phyloP scores from a whole-genome alignment of 2,113 vertebrate species.

The Chamaetylas fuelleborni region DNA sequence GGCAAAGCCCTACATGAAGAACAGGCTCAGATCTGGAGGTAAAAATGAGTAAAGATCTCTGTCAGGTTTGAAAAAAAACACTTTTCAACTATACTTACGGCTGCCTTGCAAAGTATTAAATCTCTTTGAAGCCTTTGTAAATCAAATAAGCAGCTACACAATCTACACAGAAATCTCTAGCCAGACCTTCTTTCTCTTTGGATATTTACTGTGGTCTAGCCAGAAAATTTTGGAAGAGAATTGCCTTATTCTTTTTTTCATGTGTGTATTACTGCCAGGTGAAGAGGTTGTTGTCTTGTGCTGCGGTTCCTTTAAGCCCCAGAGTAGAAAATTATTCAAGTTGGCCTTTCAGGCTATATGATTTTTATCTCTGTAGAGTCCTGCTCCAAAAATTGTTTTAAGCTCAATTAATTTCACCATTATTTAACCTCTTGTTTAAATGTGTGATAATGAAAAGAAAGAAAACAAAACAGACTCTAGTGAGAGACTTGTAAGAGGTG shows the following conservation, averaged over 20 bases:
- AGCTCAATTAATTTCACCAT: conserved; percentile 33
- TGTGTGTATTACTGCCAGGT: conserved; percentile 38
- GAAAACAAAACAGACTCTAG: background rate
- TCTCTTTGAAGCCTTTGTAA: background rate
- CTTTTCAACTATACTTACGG: fast-evolving
- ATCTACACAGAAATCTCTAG: background rate
- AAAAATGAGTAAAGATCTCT: background rate
- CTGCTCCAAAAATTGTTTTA: conserved; percentile 28
- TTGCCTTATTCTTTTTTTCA: background rate
- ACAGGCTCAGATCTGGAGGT: background rate
- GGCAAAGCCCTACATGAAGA: background rate
- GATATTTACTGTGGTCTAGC: background rate
- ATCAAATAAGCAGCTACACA: background rate
- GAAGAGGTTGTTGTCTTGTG: conserved; percentile 42
- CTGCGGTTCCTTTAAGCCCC: conserved; percentile 8
- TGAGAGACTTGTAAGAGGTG: background rate
- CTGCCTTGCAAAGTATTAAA: background rate
- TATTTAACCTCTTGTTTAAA: conserved; percentile 42
- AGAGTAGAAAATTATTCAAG: conserved; percentile 17
- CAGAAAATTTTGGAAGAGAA: conserved; percentile 25
- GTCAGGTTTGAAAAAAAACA: background rate
- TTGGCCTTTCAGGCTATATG: background rate
- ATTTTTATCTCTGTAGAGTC: conserved; percentile 31
- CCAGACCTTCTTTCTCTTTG: background rate
- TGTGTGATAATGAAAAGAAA: background rate